Conservation (phyloP, 2,113 vertebrate species). For the Nerophis ophidion region DNA sequence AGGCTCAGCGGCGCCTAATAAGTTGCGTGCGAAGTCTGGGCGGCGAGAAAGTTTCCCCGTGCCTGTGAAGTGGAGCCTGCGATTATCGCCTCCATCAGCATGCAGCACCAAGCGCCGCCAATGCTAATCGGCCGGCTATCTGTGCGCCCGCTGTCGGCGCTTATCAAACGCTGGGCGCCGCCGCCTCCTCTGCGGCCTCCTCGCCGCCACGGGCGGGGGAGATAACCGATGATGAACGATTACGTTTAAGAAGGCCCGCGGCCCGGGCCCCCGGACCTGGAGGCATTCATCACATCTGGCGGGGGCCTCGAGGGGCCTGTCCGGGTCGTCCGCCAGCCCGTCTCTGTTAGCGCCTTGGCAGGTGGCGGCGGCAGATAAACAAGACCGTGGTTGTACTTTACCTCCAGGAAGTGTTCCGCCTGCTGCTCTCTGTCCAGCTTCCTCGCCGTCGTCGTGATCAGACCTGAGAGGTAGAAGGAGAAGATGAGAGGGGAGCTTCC, state of each 20-base stretch:
- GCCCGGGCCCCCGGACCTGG: conserved; percentile 45
- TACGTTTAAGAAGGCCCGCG: conserved; percentile 58
- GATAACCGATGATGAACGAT: conserved; percentile 69
- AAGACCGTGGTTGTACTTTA: conserved; percentile 60
- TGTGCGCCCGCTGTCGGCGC: conserved; percentile 54
- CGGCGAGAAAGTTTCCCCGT: conserved; percentile 41
- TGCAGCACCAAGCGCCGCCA: conserved; percentile 50
- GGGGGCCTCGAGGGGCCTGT: conserved; percentile 50
- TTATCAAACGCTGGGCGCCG: conserved; percentile 56
- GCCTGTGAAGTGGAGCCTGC: conserved; percentile 41
- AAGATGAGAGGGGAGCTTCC: neutral
- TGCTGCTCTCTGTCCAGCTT: conserved; percentile 97
- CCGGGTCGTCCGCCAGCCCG: conserved; percentile 49
- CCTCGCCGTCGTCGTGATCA: conserved; percentile 93
- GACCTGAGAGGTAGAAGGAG: conserved; percentile 70
- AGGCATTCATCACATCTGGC: conserved; percentile 62
- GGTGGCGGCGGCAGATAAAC: conserved; percentile 54
- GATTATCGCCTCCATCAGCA: conserved; percentile 67
- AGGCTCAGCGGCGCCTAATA: conserved; percentile 45
- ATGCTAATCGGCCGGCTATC: conserved; percentile 62
- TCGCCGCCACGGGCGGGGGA: conserved; percentile 39
- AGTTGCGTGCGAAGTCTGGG: conserved; percentile 25
- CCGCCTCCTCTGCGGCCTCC: conserved; percentile 43
- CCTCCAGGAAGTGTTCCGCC: conserved; percentile 95
- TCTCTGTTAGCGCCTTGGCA: conserved; percentile 55